Evolutionary conservation across 2,797 vertebrate species (phyloP).

Genomic region (Enoplosus armatus): DNA sequence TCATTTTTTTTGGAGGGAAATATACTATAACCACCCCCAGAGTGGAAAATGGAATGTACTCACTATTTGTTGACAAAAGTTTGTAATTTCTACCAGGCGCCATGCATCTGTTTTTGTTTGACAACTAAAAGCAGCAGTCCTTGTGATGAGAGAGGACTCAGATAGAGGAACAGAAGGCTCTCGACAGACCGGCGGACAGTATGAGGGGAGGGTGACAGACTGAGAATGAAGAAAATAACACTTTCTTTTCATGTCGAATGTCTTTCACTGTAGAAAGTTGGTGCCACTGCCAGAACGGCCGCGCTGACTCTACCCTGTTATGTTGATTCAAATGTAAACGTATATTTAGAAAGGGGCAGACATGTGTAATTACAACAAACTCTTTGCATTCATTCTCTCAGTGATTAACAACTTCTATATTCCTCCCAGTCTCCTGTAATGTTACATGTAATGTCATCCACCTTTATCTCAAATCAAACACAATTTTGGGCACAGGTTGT

Average conservation of each 20-base stretch:
- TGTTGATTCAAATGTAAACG: constrained; percentile 4
- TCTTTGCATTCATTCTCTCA: neutral
- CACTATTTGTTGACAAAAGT: constrained; percentile 48
- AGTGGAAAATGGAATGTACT: constrained; percentile 38
- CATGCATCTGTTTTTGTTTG: constrained; percentile 58
- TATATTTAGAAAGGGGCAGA: neutral
- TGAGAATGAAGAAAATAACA: constrained; percentile 18
- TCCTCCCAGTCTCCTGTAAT: neutral
- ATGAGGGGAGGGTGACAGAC: constrained; percentile 14
- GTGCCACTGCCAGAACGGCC: constrained; percentile 1
- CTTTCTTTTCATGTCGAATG: constrained; percentile 24
- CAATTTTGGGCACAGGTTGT: neutral
- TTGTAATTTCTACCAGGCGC: constrained; percentile 54
- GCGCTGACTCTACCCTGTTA: neutral
- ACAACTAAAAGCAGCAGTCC: constrained; percentile 50
- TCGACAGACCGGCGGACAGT: constrained; percentile 27
- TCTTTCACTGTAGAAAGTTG: neutral
- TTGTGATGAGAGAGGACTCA: constrained; percentile 38
- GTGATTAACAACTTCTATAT: neutral
- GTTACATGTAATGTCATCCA: neutral
- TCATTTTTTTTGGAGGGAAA: constrained; percentile 41
- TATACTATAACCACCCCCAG: constrained; percentile 26
- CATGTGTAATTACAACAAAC: neutral
- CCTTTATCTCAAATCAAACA: neutral
- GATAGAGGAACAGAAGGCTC: constrained; percentile 26